phyloP scores from a whole-genome alignment of 1,140 invertebrate genomes.

The Diorhabda elongata region DNA sequence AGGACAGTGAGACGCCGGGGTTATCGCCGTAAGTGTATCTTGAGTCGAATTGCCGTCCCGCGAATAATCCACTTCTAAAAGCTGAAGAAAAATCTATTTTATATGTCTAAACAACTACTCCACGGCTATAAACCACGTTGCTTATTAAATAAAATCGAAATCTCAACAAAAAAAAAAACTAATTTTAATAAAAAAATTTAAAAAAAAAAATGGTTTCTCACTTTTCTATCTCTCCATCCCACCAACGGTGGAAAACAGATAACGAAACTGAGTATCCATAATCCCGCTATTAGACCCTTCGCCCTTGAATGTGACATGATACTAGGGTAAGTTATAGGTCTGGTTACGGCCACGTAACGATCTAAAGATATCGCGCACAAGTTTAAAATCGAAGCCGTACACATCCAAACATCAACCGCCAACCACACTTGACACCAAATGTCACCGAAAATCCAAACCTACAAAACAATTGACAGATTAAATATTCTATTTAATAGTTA shows the following conservation, averaged over 20 bases:
- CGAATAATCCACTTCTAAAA: background rate
- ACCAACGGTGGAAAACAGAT: constrained; percentile 96
- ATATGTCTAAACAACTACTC: background rate
- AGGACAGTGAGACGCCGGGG: constrained; percentile 58
- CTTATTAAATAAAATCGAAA: background rate
- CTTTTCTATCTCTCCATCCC: constrained; percentile 84
- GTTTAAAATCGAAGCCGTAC: constrained; percentile 92
- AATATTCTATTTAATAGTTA: no score
- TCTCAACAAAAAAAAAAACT: background rate
- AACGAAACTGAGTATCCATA: constrained; percentile 93
- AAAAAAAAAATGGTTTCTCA: constrained; percentile 42
- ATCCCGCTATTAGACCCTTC: constrained; percentile 79
- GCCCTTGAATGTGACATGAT: constrained; percentile 87
- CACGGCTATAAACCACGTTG: background rate
- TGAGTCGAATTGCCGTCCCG: background rate
- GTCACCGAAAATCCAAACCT: constrained; percentile 90
- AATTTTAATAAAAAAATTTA: background rate
- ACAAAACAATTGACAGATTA: constrained; percentile 41
- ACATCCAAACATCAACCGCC: constrained; percentile 94
- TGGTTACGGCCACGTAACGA: constrained; percentile 90
- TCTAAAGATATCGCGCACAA: constrained; percentile 88
- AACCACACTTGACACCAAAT: constrained; percentile 90
- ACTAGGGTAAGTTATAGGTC: constrained; percentile 88
- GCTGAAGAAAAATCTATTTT: background rate
- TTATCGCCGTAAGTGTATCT: background rate